These are phyloP conservation scores for Sebastes minor DNA, from an alignment of 2,797 vertebrate species.

Conservation along the genomic window DNA sequence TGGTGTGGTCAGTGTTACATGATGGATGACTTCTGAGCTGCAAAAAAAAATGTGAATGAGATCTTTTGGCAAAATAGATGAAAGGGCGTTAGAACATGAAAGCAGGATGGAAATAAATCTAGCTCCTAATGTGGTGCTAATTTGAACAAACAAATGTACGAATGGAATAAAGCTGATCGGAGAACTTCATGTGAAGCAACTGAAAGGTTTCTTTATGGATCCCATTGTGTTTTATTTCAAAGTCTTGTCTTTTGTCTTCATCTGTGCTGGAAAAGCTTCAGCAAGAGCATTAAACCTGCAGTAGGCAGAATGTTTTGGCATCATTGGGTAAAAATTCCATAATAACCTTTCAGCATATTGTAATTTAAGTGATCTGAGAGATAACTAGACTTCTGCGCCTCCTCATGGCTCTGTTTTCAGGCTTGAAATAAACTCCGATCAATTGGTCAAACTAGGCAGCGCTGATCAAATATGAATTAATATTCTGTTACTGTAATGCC, in stretches of 20 bases:
- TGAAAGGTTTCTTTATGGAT: constrained; percentile 12
- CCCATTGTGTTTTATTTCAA: not conserved
- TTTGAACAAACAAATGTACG: constrained; percentile 38
- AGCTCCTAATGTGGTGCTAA: constrained; percentile 18
- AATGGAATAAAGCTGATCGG: not conserved
- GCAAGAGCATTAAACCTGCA: not conserved
- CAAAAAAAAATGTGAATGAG: constrained; percentile 13
- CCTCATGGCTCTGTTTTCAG: no score
- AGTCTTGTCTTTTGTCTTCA: not conserved
- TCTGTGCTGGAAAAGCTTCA: constrained; percentile 5
- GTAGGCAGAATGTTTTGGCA: no score
- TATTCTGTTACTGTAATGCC: no score
- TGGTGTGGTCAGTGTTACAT: constrained; percentile 9
- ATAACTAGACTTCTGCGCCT: no score
- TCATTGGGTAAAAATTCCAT: no score
- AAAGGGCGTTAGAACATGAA: constrained; percentile 1
- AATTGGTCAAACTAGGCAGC: no score
- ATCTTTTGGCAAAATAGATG: not conserved
- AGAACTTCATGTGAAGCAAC: not conserved
- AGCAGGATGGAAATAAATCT: not conserved
- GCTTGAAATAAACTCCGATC: no score
- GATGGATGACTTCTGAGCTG: constrained; percentile 27
- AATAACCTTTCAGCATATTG: no score
- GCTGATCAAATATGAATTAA: no score
- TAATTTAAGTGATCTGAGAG: no score